Evolutionary conservation across 1,140 invertebrate species (phyloP), one percentile per base, ranked within the genome.

Genomic region (Olivierus martensii): DNA sequence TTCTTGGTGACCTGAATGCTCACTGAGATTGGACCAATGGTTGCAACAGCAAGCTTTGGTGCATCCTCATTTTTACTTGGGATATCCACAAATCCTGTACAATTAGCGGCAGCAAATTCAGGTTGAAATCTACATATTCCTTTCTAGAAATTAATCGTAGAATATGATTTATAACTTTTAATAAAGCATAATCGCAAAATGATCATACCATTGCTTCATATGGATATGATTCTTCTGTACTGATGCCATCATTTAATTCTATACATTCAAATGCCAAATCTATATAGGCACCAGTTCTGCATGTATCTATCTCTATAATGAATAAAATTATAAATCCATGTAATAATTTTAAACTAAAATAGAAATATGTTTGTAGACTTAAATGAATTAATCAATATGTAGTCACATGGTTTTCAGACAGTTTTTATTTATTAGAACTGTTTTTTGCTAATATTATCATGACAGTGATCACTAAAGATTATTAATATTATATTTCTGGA

Each of bases 241-340:
- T 73, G 35, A 76, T 65, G 9, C 74, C 73, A 6, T 65, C 55
- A 56, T 75, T 73, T 6, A 63, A 50, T 47, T 69, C 68, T 39
- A 77, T 65, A 62, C 50, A 60, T 34, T 61, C 21, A n/a, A 57
- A 51, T 10, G 49, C 52, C 3, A 15, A 7, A 15, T 49, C 46
- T n/a, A 55, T 43, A 3, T 2, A 14, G n/a, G 45, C 54, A 17
- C 82, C 83, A 39, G n/a, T n/a, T n/a, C 73, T 65, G 62, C 84
- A 87, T 3, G 83, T 84, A 15, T 67, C 52, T 62, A 81, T 80
- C 6, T 75, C 75, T 65, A n/a, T n/a, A n/a, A n/a, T n/a, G n/a
- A n/a, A n/a, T n/a, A n/a, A n/a, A n/a, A n/a, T n/a, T n/a, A n/a
- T n/a, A n/a, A n/a, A n/a, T n/a, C n/a, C n/a, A n/a, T n/a, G n/a